Conservation (phyloP, 2,113 vertebrate species). For the Thalassarche chlororhynchos region DNA sequence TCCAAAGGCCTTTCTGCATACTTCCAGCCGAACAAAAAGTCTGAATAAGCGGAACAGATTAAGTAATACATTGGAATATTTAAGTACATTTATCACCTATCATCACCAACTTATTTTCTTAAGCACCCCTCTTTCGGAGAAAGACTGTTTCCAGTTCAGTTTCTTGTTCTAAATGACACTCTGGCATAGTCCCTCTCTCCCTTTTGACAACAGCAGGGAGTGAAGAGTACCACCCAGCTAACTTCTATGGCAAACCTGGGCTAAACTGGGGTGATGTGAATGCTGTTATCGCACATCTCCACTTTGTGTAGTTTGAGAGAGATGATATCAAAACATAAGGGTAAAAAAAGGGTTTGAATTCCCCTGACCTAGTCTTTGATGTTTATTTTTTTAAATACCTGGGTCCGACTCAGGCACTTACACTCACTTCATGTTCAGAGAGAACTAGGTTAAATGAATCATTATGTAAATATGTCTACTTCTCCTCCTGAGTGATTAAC, state of each 20-base stretch:
- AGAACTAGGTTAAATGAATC: neutral
- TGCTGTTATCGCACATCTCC: neutral
- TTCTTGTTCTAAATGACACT: neutral
- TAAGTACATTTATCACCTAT: neutral
- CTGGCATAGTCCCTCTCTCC: neutral
- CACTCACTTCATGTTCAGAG: neutral
- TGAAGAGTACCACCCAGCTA: neutral
- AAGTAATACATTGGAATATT: neutral
- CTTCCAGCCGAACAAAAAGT: neutral
- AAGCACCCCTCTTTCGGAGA: neutral
- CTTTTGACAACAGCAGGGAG: neutral
- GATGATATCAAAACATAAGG: neutral
- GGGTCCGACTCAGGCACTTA: neutral
- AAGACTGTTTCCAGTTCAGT: neutral
- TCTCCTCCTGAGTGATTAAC: neutral
- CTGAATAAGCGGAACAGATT: neutral
- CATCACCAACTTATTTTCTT: neutral
- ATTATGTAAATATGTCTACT: neutral
- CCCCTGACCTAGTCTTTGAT: neutral
- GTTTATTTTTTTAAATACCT: neutral
- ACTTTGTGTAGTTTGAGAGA: neutral
- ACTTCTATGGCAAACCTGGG: neutral
- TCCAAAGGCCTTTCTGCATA: neutral
- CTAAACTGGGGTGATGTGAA: neutral
- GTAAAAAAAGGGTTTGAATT: neutral